These are phyloP conservation scores for Zhengitettix transpicula DNA, from an alignment of 2,888 invertebrate genomes.

Conservation along the genomic window DNA sequence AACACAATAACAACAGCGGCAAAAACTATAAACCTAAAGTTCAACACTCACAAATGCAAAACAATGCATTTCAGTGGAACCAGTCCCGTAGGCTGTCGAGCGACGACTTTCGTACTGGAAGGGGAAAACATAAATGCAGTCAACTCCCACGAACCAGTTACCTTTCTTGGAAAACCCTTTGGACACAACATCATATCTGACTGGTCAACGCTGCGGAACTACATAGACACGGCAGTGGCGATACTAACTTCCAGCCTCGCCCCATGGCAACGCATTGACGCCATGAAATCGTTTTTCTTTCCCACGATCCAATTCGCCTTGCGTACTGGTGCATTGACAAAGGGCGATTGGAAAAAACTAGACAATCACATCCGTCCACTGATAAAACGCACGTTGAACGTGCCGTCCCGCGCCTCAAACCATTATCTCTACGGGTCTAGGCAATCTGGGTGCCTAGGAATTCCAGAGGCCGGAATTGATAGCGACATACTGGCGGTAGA, in stretches of 20 bases:
- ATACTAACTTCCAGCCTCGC: neutral
- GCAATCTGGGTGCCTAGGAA: neutral
- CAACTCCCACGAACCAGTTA: too few relatives aligned
- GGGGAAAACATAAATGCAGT: neutral
- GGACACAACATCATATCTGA: neutral
- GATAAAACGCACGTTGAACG: too few relatives aligned
- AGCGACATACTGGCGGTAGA: neutral
- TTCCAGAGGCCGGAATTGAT: neutral
- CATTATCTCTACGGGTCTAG: neutral
- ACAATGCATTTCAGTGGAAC: neutral
- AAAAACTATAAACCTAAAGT: neutral
- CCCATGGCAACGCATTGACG: neutral
- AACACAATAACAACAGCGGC: neutral
- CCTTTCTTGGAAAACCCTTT: too few relatives aligned
- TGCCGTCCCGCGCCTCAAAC: neutral
- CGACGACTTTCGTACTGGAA: neutral
- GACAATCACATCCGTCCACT: too few relatives aligned
- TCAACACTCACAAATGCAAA: neutral
- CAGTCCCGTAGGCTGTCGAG: neutral
- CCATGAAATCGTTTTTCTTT: too few relatives aligned
- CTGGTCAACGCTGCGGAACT: neutral
- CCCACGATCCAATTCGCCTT: neutral
- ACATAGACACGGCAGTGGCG: neutral
- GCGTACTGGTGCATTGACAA: neutral
- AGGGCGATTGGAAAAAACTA: neutral